Percentiles rank a stretch among this genome's conserved stretches.
phyloP scores from a whole-genome alignment of 2,888 invertebrate genomes.

The Ormyrus pomaceus region DNA sequence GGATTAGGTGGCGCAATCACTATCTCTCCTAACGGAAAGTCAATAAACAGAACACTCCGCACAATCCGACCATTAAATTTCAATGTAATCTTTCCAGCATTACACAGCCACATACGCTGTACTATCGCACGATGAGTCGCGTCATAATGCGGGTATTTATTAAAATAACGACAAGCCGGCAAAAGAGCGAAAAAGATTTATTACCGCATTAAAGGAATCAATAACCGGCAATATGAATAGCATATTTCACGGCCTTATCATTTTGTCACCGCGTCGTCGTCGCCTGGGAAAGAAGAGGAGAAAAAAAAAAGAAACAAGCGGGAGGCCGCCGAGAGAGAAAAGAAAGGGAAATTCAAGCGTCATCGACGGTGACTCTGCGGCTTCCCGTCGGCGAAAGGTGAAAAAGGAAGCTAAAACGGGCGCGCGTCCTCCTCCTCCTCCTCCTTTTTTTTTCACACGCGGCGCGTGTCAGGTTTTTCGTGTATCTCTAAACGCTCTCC shows the following conservation, averaged over 20 bases:
- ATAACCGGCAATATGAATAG: conserved; percentile 16
- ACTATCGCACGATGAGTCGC: conserved; percentile 19
- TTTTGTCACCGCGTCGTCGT: conserved; percentile 27
- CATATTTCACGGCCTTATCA: conserved; percentile 49
- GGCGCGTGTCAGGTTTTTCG: conserved; percentile 38
- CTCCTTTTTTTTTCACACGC: not conserved
- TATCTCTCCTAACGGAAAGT: conserved; percentile 18
- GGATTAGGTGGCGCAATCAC: conserved; percentile 31
- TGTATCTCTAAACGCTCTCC: conserved; percentile 49
- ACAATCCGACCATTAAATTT: conserved; percentile 37
- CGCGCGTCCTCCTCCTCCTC: not conserved
- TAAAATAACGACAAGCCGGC: conserved; percentile 45
- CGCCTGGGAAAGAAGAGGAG: not conserved
- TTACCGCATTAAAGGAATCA: conserved; percentile 48
- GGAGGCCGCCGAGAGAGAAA: not conserved
- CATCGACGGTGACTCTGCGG: conserved; percentile 54
- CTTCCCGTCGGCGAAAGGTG: conserved; percentile 17
- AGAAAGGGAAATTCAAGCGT: conserved; percentile 50
- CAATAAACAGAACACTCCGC: not conserved
- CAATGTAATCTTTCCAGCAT: conserved; percentile 45
- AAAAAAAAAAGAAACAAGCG: not conserved
- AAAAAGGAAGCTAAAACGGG: conserved; percentile 37
- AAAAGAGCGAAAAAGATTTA: conserved; percentile 44
- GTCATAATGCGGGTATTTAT: conserved; percentile 46
- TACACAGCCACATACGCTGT: not conserved